A percentile compares a stretch with the other conserved stretches of the same genome.
phyloP scores from a whole-genome alignment of 2,797 vertebrate species.

The Salmo trutta region DNA sequence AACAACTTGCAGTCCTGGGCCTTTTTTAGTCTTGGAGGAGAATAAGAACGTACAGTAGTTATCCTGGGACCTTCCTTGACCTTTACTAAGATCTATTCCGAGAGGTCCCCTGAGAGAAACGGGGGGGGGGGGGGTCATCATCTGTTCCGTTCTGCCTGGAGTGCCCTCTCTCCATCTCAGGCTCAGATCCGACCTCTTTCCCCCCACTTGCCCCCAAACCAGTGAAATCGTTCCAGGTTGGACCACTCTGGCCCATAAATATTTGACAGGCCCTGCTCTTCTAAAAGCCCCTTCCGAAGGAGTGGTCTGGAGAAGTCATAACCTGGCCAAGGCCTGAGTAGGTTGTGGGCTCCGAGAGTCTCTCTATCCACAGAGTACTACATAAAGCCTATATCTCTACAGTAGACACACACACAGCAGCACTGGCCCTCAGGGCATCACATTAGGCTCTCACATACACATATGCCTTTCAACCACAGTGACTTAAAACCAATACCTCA shows the following conservation, averaged over 20 bases:
- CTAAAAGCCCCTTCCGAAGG: constrained; percentile 67
- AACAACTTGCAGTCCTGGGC: not conserved
- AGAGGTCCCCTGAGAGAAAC: constrained; percentile 45
- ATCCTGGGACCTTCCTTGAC: constrained; percentile 35
- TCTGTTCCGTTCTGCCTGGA: constrained; percentile 31
- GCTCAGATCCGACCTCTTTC: constrained; percentile 61
- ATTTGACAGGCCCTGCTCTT: constrained; percentile 64
- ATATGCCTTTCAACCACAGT: constrained; percentile 3
- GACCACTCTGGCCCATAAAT: constrained; percentile 66
- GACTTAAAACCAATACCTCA: constrained; percentile 6
- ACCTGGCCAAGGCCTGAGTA: constrained; percentile 30
- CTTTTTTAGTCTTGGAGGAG: not conserved
- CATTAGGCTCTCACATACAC: not conserved
- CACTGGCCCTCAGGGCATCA: not conserved
- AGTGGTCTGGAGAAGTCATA: constrained; percentile 48
- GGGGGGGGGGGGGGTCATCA: constrained; percentile 2
- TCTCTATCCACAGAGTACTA: not conserved
- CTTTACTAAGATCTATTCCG: constrained; percentile 44
- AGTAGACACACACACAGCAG: not conserved
- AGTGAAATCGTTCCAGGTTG: constrained; percentile 66
- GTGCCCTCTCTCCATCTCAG: constrained; percentile 33
- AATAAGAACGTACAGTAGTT: not conserved
- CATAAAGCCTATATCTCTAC: not conserved
- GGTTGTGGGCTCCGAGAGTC: not conserved
- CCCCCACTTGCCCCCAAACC: constrained; percentile 54